Base-by-base conservation (phyloP, 1,140 invertebrate genomes). In the Cataglyphis hispanica region DNA sequence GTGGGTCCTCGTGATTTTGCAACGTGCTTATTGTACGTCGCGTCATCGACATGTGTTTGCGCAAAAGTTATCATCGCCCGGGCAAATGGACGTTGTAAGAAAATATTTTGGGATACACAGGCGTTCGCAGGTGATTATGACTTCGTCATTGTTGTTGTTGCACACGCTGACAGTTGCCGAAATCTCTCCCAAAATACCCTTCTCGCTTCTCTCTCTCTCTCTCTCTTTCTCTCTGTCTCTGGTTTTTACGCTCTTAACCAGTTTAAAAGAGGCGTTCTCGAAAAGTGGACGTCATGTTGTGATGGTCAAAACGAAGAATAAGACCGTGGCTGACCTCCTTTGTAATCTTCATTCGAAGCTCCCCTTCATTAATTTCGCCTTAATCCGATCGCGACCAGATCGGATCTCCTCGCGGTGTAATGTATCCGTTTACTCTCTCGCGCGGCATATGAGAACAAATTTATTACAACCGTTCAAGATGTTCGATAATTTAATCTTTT, bases 291-390 rank as follows among this genome's bases (percentile, higher is more conserved):
- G 69, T 85, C 87, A 31, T 70, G 87, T 72, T 72, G 74, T 53
- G 87, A 84, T 58, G 81, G 31, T 85, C 72, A 88, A 85, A 88
- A 86, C 78, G 78, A 61, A 72, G 40, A 89, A 63, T 43, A 74
- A 50, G 16, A 75, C 78, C 88, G 63, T 64, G 86, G 89, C 70
- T 90, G 89, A 90, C 90, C 90, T 89, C 90, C 85, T 91, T 90
- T 84, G 78, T 66, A 69, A 86, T 87, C 84, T 77, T 89, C 67
- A 72, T 80, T 88, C 84, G 83, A 50, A 37, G 70, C 53, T 72
- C 84, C 13, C 76, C 56, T 50, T 66, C 56, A 64, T 46, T 81
- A 84, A 81, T 86, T 89, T 89, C 64, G 72, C n/a, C 53, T 88
- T 89, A 80, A 84, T 86, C 74, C 87, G 85, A 86, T 83, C 84